Evolutionary conservation across 2,797 vertebrate species (phyloP).

Genomic region (Chelon labrosus): DNA sequence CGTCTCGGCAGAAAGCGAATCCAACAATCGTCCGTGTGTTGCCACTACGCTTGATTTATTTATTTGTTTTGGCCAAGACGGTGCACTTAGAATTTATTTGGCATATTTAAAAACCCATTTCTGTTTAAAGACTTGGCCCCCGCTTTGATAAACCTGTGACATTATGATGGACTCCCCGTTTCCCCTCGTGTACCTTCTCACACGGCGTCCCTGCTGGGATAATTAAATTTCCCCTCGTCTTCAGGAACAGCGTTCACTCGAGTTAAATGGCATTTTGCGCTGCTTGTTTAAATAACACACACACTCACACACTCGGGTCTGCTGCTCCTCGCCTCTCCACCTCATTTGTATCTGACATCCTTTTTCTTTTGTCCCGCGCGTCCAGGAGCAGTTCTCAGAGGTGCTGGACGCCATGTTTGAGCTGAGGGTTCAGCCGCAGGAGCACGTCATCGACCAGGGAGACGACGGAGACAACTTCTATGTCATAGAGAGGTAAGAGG

Average conservation of each 20-base stretch:
- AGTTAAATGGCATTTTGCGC: slow-evolving; percentile 4
- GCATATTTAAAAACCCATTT: neutral
- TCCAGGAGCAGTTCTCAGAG: slow-evolving; percentile 96
- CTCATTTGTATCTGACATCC: slow-evolving; percentile 9
- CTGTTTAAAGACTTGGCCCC: neutral
- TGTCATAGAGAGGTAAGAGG: slow-evolving; percentile 91
- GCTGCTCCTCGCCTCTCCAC: neutral
- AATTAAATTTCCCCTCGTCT: neutral
- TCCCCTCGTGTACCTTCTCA: slow-evolving; percentile 11
- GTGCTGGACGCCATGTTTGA: slow-evolving; percentile 99
- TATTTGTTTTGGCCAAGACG: slow-evolving; percentile 20
- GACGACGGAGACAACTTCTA: slow-evolving; percentile 99
- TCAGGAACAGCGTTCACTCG: slow-evolving; percentile 3
- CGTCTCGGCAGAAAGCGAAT: neutral
- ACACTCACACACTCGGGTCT: neutral
- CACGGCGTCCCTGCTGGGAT: neutral
- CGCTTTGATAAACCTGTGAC: slow-evolving; percentile 5
- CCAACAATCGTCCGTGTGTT: neutral
- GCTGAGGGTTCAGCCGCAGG: slow-evolving; percentile 89
- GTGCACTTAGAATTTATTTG: neutral
- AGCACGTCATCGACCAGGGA: slow-evolving; percentile 98
- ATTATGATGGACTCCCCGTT: neutral
- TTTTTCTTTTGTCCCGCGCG: slow-evolving; percentile 1
- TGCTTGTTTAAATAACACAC: neutral
- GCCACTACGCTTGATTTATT: neutral